Evolutionary conservation across 2,113 vertebrate species (phyloP), one percentile per base, ranked within the genome.

Genomic region (Ia io): DNA sequence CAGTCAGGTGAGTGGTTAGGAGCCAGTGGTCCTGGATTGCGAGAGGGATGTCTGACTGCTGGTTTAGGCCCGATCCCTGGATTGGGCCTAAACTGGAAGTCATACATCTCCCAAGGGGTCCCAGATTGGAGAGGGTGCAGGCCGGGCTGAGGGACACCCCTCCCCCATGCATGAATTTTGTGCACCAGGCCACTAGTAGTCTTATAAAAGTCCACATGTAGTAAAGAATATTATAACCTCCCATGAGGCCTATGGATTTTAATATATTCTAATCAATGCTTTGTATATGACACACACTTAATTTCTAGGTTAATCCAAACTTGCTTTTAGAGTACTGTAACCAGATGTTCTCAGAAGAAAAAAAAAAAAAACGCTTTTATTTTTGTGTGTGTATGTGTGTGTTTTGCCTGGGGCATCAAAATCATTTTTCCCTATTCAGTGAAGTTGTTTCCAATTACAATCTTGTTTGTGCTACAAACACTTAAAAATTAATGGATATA

Each of bases 371-470:
- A 63, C 1, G 53, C 47, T 97, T 96, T 95, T 84, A 80, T 84
- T 93, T 96, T 9, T 87, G 28, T 93, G 53, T 67, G 83, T 96
- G 25, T 78, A 9, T 87, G 70, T 78, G 78, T 95, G 14, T 89
- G 82, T 93, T 96, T 98, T 96, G 92, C 92, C 97, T 74, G 91
- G 85, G 95, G 80, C 88, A 96, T 77, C 91, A 93, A 96, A 97
- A 96, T 88, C 74, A 97, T 96, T 93, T 96, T 90, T 71, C 69
- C 86, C 23, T 77, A 59, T 71, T 85, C 53, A 76, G 69, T 22
- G 85, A 96, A 10, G 77, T 95, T 97, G 88, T 97, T 97, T 97
- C 95, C 88, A 96, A 88, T 96, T 97, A 96, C 70, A 95, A 94
- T 70, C n/a, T 91, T 84, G 35, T 51, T 94, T 96, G 83, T 53